Percentiles rank a stretch among this genome's conserved stretches.
Evolutionary conservation across 2,113 vertebrate species (phyloP).

Genomic region (Oenanthe oenanthe): DNA sequence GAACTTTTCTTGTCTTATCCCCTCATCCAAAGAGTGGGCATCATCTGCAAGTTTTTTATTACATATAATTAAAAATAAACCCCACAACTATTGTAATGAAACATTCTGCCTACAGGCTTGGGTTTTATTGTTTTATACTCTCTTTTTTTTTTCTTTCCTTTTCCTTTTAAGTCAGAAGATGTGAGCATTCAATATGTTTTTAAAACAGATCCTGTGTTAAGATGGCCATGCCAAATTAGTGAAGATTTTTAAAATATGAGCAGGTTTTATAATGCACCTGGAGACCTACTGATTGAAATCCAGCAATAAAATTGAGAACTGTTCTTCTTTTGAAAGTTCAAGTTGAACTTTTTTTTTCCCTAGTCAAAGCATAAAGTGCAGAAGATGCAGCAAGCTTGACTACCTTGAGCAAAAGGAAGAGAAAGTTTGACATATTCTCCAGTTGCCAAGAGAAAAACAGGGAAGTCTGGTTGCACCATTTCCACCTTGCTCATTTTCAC

Average conservation of each 20-base stretch:
- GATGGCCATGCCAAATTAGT: not conserved
- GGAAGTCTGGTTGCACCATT: not conserved
- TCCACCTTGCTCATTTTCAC: not conserved
- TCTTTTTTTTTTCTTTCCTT: not conserved
- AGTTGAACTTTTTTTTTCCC: not conserved
- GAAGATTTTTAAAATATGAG: not conserved
- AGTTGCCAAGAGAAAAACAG: not conserved
- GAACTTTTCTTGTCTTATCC: not conserved
- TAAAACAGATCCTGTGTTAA: not conserved
- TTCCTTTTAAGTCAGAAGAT: not conserved
- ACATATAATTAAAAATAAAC: conserved; percentile 31
- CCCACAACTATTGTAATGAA: not conserved
- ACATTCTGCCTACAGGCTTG: not conserved
- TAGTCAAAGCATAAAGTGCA: not conserved
- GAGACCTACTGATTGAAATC: not conserved
- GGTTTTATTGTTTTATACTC: not conserved
- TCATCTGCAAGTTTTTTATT: conserved; percentile 27
- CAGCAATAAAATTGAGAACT: not conserved
- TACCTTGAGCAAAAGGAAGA: not conserved
- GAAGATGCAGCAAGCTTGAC: not conserved
- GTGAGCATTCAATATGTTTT: accelerated
- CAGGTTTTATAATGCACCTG: not conserved
- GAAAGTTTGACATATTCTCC: not conserved
- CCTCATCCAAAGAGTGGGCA: not conserved
- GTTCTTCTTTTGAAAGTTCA: not conserved